Base-by-base conservation (phyloP, 2,888 invertebrate species). In the Brassicogethes aeneus region DNA sequence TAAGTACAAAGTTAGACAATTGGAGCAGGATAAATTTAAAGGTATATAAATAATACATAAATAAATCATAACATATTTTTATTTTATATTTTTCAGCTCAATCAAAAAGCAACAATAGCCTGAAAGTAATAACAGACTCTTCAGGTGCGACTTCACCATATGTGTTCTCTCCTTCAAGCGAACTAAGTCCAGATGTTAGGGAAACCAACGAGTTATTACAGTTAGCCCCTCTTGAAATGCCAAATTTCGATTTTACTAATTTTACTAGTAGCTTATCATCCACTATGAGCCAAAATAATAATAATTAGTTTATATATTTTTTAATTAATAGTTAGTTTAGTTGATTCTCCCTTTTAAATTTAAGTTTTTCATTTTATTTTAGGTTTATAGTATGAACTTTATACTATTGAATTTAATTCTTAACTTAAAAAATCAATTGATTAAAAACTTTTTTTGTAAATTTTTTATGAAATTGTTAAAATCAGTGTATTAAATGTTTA, bases 151-250 rank as follows among this genome's bases (percentile, higher is more conserved):
- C 66, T 5, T 69, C 68, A 30, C 68, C 68, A 1, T 68, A 61
- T 51, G 62, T 67, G n/a, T 66, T 64, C 48, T 66, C 67, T 7
- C 68, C 68, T 1, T 64, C 62, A 41, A 66, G 66, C 43, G 68
- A 68, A 49, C 50, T 68, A 32, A 64, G 66, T 50, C 65, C 68
- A 1, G 68, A 66, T 31, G 54, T 61, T 15, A 52, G 56, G 23
- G 57, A 62, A 3, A 42, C 30, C 3, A 12, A 15, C 10, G 51
- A 56, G 44, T 54, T 75, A 41, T 75, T 76, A 17, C 66, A 70
- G 1, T 60, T 79, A 33, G 71, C 75, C 17, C 78, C 79, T 3
- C 64, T 80, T n/a, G 78, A 79, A 61, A 72, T 79, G 70, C 79
- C 79, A 14, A 68, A 70, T 40, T 77, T 78, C 56, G 76, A 78